Evolutionary conservation across 1,140 invertebrate genomes (phyloP).

Genomic region (Calliopsis andreniformis): DNA sequence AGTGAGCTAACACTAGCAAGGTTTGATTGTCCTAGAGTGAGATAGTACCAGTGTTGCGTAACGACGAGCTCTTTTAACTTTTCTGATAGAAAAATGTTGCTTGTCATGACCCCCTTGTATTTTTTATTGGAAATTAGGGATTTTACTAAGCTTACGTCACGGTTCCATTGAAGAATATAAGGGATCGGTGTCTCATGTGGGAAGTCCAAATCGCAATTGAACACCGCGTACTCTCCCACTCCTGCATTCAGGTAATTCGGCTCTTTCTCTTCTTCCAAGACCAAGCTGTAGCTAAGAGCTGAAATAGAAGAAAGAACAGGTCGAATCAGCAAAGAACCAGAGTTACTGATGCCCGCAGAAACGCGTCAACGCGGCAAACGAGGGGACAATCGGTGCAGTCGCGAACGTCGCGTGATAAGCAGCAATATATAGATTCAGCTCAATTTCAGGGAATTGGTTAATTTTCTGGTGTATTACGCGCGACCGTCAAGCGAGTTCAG

Average conservation of each 20-base stretch:
- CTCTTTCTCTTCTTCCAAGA: slow-evolving; percentile 83
- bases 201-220: slow-evolving; percentile 95
- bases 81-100: not conserved
- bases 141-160: slow-evolving; percentile 86
- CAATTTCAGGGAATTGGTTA: slow-evolving; percentile 61
- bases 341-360: not conserved
- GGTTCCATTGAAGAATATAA: slow-evolving; percentile 95
- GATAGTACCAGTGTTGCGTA: slow-evolving; percentile 19
- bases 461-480: slow-evolving; percentile 46
- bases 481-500: slow-evolving; percentile 36
- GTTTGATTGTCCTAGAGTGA: not conserved
- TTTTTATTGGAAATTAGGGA: not conserved
- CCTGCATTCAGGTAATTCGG: slow-evolving; percentile 88
- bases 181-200: slow-evolving; percentile 93
- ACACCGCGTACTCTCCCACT: slow-evolving; percentile 92
- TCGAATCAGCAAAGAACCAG: not conserved
- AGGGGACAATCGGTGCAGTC: too few species aligned
- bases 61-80: not conserved
- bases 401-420: slow-evolving; percentile 47
- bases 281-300: slow-evolving; percentile 76
- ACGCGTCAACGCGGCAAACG: not conserved
- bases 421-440: slow-evolving; percentile 18
- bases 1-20: too few species aligned
- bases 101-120: too few species aligned
- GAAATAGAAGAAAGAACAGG: slow-evolving; percentile 30